Conservation (phyloP, 2,113 vertebrate species). For the Centrocercus urophasianus region DNA sequence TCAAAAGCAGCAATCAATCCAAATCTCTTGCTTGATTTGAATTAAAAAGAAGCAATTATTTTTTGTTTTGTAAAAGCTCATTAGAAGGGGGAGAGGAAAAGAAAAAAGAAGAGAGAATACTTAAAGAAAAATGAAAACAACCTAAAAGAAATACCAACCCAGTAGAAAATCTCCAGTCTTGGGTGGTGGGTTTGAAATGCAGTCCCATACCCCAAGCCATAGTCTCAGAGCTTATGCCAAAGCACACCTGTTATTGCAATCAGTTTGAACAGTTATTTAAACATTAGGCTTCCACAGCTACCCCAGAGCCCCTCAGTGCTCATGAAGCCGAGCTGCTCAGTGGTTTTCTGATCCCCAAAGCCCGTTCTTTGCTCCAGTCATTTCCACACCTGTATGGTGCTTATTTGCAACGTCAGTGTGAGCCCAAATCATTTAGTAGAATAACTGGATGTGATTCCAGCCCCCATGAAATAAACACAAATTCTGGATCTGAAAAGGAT, state of each 20-base stretch:
- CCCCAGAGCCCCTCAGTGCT: not conserved
- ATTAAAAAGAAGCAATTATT: not conserved
- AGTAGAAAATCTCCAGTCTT: not conserved
- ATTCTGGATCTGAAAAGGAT: not conserved
- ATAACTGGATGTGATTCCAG: not conserved
- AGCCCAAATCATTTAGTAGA: not conserved
- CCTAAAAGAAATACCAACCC: not conserved
- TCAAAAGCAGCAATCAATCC: not conserved
- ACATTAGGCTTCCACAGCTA: not conserved
- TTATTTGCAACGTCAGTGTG: not conserved
- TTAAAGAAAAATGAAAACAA: not conserved
- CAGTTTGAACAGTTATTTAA: not conserved
- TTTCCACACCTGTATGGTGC: fast-evolving
- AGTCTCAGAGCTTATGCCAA: fast-evolving
- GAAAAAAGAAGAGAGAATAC: not conserved
- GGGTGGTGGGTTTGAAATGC: not conserved
- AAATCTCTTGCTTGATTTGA: not conserved
- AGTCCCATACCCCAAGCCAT: not conserved
- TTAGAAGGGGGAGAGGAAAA: not conserved
- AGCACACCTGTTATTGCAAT: not conserved
- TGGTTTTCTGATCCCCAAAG: not conserved
- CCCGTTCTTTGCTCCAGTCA: not conserved
- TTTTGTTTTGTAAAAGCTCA: not conserved
- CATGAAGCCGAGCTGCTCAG: not conserved
- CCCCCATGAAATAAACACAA: not conserved